Conservation (phyloP, 1,140 invertebrate species). For the Neuroterus valhalla region DNA sequence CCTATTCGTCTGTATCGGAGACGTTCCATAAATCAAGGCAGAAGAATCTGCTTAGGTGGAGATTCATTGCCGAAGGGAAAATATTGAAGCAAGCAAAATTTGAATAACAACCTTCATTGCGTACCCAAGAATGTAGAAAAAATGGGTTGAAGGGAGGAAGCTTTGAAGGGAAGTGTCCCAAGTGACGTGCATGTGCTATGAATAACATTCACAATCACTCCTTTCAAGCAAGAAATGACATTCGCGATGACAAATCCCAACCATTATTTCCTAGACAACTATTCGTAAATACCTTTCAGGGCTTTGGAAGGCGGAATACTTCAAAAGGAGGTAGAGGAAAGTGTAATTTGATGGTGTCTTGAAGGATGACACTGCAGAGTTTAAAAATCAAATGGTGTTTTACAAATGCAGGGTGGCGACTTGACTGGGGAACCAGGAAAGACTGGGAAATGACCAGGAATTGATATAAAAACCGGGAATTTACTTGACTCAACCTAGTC, state of each 20-base stretch:
- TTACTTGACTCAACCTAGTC: too few relatives aligned
- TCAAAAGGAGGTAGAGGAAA: not conserved
- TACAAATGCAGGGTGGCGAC: too few relatives aligned
- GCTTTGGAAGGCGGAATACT: not conserved
- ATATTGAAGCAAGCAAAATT: too few relatives aligned
- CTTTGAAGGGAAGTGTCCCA: not conserved
- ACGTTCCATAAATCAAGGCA: conserved; percentile 16
- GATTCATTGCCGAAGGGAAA: too few relatives aligned
- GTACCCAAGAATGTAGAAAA: not conserved
- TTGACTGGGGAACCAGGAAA: too few relatives aligned
- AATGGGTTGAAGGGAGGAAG: not conserved
- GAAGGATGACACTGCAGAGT: not conserved
- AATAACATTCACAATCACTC: not conserved
- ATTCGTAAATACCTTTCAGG: conserved; percentile 21
- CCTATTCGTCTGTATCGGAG: conserved; percentile 11
- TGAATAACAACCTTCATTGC: not conserved
- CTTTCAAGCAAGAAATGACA: conserved; percentile 15
- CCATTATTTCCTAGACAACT: conserved; percentile 5
- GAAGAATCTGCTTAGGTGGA: not conserved
- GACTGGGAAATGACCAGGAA: too few relatives aligned
- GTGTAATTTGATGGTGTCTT: not conserved
- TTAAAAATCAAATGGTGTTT: not conserved
- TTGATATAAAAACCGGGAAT: too few relatives aligned
- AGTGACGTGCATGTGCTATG: not conserved
- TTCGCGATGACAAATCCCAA: conserved; percentile 7